Base-by-base conservation (phyloP, 2,888 invertebrate genomes). In the Heteromurus nitidus region DNA sequence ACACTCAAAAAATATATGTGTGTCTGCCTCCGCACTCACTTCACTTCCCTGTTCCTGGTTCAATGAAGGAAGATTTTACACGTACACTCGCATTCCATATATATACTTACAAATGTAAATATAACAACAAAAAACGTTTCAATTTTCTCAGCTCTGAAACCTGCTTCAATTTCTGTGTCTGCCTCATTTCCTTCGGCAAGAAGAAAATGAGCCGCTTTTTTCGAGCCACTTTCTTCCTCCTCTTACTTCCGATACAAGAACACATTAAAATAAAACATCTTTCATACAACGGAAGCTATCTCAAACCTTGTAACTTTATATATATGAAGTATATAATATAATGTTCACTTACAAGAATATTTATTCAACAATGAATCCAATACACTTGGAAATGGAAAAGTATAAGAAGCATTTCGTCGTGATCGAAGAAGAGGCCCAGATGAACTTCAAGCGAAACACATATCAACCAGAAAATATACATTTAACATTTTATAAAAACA, bases 171-270 rank as follows among this genome's bases (percentile, higher is more conserved):
- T 16, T 50, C n/a, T 30, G 7, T 77, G 62, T 47, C 70, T 77
- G 70, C 50, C 64, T 77, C 77, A 77, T 77, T 77, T 77, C 69
- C 77, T 62, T 77, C 69, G 70, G 77, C 62, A 24, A 36, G 44
- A 77, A 75, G 64, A 68, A 67, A 77, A 77, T 68, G 64, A 69
- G 53, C 36, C 26, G 50, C 55, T 26, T 69, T 77, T 76, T 60
- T 68, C n/a, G n/a, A 42, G 36, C 36, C 50, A 47, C 20, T 55
- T 60, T 31, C 31, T 31, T 47, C 30, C 24, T 28, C 28, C 30
- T 20, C 28, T 24, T 28, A 26, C 67, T 50, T 67, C 67, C 47
- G 50, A 28, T 67, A 28, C 20, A 7, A 28, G 30, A 28, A 30
- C 30, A 30, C 62, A 67, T 67, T 50, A 67, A 50, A 67, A 50